Base-by-base conservation (phyloP, 2,888 invertebrate species). In the Catocala nupta region DNA sequence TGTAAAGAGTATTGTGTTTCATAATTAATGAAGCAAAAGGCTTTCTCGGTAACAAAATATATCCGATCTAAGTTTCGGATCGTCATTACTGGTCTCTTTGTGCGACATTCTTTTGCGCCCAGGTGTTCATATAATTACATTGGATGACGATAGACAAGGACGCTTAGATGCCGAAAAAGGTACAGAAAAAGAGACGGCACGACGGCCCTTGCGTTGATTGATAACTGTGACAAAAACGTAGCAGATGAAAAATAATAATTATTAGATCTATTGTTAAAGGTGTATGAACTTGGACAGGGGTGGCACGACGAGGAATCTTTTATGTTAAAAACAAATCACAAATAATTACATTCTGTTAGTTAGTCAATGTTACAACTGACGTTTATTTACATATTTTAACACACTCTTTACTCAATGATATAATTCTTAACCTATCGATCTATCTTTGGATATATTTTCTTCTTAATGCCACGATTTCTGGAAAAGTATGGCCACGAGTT, bases 221-320 rank as follows among this genome's bases (percentile, higher is more conserved):
- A 94, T 94, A 94, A 94, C 94, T 94, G 94, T 93, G 94, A 94
- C 94, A 94, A 94, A 93, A 94, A 94, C 91, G 94, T 89, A 89
- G 89, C 93, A 93, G 93, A 94, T 93, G 93, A 94, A 93, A 93
- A 94, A 94, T 93, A 94, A 94, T 94, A 91, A 94, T 94, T 93
- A 94, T 93, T 91, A 87, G 85, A 89, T 86, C 92, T 88, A 91
- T 94, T 94, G 94, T 94, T 90, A 91, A 87, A 90, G 83, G 89
- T 86, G 88, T 87, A 91, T 88, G 89, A 90, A 88, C 87, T 85
- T 84, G 70, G 77, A 81, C 81, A 94, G 93, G 93, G 93, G 87
- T 93, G 85, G 87, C 78, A 77, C 68, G 68, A 70, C 55, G 64
- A 60, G 66, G 59, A 63, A 55, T 49, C 34, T 62, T 66, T 62